phyloP scores from a whole-genome alignment of 2,888 invertebrate species.

The Arge pagana region DNA sequence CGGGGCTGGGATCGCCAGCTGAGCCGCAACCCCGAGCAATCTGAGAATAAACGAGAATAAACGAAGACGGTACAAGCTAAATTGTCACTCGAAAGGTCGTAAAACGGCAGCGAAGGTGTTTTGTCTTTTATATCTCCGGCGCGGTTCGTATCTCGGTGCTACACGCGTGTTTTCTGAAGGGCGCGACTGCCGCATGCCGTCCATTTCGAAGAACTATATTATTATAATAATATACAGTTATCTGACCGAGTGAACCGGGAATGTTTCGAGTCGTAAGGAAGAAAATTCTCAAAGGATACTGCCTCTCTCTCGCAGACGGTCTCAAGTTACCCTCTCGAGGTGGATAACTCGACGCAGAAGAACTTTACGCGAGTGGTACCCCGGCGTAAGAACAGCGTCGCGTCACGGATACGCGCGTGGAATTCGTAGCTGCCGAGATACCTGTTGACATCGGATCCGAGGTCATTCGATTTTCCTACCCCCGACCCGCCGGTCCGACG shows the following conservation, averaged over 20 bases:
- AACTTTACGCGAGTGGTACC: neutral
- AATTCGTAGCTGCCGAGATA: too few species aligned
- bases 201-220: too few species aligned
- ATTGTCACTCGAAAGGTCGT: slow-evolving; percentile 11
- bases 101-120: neutral
- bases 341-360: neutral
- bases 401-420: too few species aligned
- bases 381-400: too few species aligned
- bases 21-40: neutral
- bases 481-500: too few species aligned
- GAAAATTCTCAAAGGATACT: too few species aligned
- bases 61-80: too few species aligned
- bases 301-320: too few species aligned
- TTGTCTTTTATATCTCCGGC: neutral
- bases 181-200: neutral
- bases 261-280: slow-evolving; percentile 16
- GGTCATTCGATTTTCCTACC: too few species aligned
- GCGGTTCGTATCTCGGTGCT: neutral
- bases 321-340: neutral
- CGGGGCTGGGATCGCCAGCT: neutral
- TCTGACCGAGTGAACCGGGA: neutral
- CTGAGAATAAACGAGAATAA: neutral
- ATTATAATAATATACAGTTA: too few species aligned
- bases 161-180: neutral
- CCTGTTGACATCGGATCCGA: too few species aligned